Percentiles rank a stretch among this genome's conserved stretches.
Evolutionary conservation across 2,797 vertebrate genomes (phyloP).

Genomic region (Harpagifer antarcticus): DNA sequence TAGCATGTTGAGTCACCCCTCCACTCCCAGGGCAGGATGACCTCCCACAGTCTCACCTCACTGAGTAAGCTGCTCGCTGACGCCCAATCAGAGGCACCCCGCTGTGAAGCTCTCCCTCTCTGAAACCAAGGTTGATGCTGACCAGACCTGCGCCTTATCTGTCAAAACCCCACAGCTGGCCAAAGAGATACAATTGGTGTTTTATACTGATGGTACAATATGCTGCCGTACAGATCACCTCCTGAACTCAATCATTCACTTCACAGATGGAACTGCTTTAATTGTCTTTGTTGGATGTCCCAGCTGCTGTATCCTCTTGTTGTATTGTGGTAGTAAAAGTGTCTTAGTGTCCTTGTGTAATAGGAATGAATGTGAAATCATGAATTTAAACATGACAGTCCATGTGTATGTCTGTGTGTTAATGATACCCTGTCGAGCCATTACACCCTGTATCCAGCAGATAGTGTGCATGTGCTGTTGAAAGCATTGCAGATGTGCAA

Average conservation of each 20-base stretch:
- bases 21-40: slow-evolving; percentile 48
- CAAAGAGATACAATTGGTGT: background rate
- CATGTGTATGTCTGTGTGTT: background rate
- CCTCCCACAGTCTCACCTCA: slow-evolving; percentile 40
- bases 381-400: background rate
- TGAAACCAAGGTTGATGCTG: background rate
- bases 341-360: background rate
- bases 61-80: slow-evolving; percentile 19
- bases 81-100: slow-evolving; percentile 31
- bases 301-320: background rate
- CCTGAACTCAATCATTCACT: background rate
- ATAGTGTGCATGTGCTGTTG: slow-evolving; percentile 34
- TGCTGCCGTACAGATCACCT: slow-evolving; percentile 1
- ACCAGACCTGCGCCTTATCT: background rate
- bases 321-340: background rate
- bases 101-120: background rate
- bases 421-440: slow-evolving; percentile 27
- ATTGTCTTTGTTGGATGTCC: background rate
- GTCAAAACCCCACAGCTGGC: background rate
- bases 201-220: background rate
- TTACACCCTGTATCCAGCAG: slow-evolving; percentile 60
- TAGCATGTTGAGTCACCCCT: slow-evolving; percentile 48
- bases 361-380: background rate
- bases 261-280: background rate
- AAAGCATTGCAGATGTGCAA: background rate